phyloP scores from a whole-genome alignment of 2,888 invertebrate species.

The Gasteruption jaculator region DNA sequence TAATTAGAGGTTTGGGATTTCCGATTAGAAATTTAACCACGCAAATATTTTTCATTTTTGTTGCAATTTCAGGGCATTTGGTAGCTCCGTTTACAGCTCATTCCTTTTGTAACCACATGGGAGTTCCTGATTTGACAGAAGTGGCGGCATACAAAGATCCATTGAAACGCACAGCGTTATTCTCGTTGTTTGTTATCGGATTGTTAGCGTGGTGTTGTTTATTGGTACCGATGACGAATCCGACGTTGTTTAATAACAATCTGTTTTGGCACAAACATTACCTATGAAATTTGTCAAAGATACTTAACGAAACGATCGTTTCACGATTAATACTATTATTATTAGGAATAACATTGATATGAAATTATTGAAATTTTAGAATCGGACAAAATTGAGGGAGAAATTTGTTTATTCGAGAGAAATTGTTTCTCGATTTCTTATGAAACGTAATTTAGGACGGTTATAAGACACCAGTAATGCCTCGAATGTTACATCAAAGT shows the following conservation, averaged over 20 bases:
- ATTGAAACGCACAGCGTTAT: constrained; percentile 60
- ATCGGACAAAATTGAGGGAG: neutral
- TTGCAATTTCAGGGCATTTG: constrained; percentile 73
- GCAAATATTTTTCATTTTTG: constrained; percentile 7
- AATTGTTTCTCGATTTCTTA: no score
- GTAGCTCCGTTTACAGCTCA: constrained; percentile 84
- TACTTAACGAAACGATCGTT: constrained; percentile 6
- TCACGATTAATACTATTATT: constrained; percentile 1
- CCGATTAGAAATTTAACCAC: no score
- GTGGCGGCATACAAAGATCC: constrained; percentile 59
- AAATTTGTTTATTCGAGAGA: no score
- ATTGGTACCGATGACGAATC: constrained; percentile 72
- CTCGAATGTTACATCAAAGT: no score
- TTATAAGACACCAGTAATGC: no score
- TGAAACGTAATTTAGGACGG: no score
- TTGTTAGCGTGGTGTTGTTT: constrained; percentile 73
- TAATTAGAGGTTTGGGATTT: no score
- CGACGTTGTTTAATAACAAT: constrained; percentile 61
- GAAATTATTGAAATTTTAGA: constrained; percentile 7
- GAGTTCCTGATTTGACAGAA: constrained; percentile 83
- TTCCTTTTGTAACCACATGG: constrained; percentile 96
- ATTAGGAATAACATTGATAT: neutral
- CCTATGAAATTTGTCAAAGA: constrained; percentile 14
- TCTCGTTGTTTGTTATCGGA: constrained; percentile 69
- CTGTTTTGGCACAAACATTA: constrained; percentile 55